Percentiles rank a stretch among this genome's conserved stretches.
phyloP scores from a whole-genome alignment of 2,888 invertebrate species.

The Conus canariensis region DNA sequence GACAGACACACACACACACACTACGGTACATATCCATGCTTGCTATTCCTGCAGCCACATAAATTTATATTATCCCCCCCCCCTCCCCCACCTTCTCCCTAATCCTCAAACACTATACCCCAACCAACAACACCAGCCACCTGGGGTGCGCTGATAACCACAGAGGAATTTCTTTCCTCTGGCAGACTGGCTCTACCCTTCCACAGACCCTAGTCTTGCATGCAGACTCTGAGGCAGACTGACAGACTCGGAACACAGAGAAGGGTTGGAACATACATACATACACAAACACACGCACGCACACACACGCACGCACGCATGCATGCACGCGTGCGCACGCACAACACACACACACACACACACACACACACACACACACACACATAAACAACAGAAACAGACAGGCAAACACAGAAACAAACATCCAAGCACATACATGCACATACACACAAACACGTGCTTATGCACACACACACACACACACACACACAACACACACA shows the following conservation, averaged over 20 bases:
- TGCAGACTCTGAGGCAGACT: too few species aligned
- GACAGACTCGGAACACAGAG: neutral
- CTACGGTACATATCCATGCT: neutral
- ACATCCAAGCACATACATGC: too few species aligned
- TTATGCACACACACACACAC: too few species aligned
- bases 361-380: too few species aligned
- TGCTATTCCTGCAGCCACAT: too few species aligned
- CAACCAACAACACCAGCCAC: neutral
- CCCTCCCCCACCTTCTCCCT: neutral
- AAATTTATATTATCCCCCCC: neutral
- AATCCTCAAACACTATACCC: too few species aligned
- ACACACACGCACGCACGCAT: neutral
- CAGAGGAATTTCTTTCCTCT: neutral
- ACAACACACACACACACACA: too few species aligned
- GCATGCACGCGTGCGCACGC: neutral
- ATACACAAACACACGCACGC: neutral
- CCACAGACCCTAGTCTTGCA: too few species aligned
- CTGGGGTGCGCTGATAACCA: neutral
- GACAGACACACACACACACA: conserved; percentile 13
- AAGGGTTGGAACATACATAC: neutral
- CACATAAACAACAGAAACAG: too few species aligned
- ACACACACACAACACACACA: neutral
- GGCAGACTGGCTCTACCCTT: too few species aligned
- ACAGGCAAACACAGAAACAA: too few species aligned
- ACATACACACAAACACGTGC: too few species aligned